phyloP scores from a whole-genome alignment of 2,888 invertebrate species.

The Metalampra italica region DNA sequence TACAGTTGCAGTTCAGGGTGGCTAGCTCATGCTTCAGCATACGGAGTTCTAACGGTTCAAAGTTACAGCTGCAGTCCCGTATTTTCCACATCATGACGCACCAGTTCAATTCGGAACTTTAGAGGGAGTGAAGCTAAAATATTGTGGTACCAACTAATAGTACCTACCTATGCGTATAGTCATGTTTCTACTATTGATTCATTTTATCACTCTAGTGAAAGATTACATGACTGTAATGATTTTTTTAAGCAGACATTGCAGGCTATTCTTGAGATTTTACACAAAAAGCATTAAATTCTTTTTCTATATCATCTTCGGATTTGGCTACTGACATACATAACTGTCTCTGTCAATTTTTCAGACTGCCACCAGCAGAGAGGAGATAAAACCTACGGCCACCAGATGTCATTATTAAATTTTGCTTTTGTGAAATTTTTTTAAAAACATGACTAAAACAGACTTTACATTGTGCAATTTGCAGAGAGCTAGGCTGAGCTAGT shows the following conservation, averaged over 20 bases:
- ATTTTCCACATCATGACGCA: constrained; percentile 14
- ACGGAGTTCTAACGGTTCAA: constrained; percentile 45
- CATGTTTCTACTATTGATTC: too few species aligned
- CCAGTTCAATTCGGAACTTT: background rate
- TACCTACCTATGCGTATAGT: too few species aligned
- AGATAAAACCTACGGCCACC: background rate
- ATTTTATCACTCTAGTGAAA: too few species aligned
- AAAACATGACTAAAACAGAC: too few species aligned
- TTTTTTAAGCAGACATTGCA: background rate
- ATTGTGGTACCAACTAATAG: too few species aligned
- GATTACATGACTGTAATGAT: too few species aligned
- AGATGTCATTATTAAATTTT: too few species aligned
- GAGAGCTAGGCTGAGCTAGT: too few species aligned
- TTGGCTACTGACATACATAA: background rate
- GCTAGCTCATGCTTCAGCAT: constrained; percentile 46
- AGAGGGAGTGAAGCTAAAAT: too few species aligned
- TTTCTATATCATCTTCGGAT: background rate
- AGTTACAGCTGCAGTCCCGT: constrained; percentile 4
- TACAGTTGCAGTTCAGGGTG: constrained; percentile 42
- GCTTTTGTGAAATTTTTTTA: too few species aligned
- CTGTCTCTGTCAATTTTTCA: background rate
- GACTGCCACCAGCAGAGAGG: too few species aligned
- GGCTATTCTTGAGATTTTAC: background rate
- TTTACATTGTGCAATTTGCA: too few species aligned
- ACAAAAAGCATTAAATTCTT: background rate